These are phyloP conservation scores for Spilogale gracilis DNA, from an alignment of 2,113 vertebrate genomes.

Conservation along the genomic window DNA sequence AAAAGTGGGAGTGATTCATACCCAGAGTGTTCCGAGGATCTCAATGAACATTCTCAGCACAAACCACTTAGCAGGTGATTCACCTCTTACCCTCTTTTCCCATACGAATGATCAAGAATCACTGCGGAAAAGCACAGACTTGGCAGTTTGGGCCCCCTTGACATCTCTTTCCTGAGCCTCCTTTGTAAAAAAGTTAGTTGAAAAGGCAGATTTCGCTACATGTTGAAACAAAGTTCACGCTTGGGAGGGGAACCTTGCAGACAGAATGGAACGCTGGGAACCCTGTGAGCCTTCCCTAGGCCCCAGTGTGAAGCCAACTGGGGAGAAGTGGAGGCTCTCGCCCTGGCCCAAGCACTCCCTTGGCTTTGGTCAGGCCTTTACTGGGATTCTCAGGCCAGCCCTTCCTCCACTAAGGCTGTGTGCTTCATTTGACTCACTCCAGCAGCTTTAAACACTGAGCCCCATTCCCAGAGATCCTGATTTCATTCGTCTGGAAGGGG, in stretches of 20 bases:
- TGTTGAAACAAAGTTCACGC: not conserved
- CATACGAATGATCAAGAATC: not conserved
- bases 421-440: not conserved
- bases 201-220: conserved; percentile 36
- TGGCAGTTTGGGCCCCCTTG: not conserved
- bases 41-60: not conserved
- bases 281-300: rapidly evolving
- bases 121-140: not conserved
- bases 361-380: rapidly evolving
- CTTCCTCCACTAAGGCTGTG: rapidly evolving
- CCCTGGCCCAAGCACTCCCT: not conserved
- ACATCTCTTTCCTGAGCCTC: not conserved
- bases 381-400: not conserved
- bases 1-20: not conserved
- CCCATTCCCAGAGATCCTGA: not conserved
- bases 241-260: not conserved
- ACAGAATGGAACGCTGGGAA: rapidly evolving
- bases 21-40: not conserved
- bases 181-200: conserved; percentile 18
- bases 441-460: not conserved
- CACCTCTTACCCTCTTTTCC: not conserved
- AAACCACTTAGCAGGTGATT: not conserved
- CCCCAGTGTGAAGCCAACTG: not conserved
- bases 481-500: not conserved
- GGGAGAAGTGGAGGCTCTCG: not conserved